These are phyloP conservation scores for Andrena bucephala DNA, from an alignment of 2,888 invertebrate species.

Conservation along the genomic window DNA sequence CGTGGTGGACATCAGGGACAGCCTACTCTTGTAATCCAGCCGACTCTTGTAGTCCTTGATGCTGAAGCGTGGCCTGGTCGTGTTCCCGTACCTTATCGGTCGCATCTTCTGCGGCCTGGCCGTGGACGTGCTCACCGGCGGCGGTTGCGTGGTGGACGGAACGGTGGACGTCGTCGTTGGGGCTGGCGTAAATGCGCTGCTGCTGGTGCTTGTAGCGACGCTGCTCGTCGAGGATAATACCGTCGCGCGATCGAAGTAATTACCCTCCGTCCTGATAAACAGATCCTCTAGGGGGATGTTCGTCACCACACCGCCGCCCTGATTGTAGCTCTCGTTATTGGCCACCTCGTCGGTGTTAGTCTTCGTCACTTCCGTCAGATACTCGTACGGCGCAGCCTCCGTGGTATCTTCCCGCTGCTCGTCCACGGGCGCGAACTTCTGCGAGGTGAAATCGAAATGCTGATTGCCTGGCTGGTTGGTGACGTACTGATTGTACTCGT, in stretches of 20 bases:
- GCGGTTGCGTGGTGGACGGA: slow-evolving; percentile 45
- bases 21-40: slow-evolving; percentile 85
- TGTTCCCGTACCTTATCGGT: slow-evolving; percentile 82
- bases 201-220: slow-evolving; percentile 22
- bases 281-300: slow-evolving; percentile 75
- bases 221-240: slow-evolving; percentile 56
- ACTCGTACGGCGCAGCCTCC: slow-evolving; percentile 48
- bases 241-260: slow-evolving; percentile 64
- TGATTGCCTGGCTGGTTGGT: slow-evolving; percentile 49
- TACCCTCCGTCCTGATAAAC: slow-evolving; percentile 77
- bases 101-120: slow-evolving; percentile 77
- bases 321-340: slow-evolving; percentile 45
- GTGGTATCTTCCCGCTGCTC: slow-evolving; percentile 42
- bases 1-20: slow-evolving; percentile 67
- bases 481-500: slow-evolving; percentile 56
- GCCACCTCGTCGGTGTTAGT: slow-evolving; percentile 27
- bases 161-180: slow-evolving; percentile 61
- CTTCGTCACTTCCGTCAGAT: slow-evolving; percentile 50
- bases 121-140: slow-evolving; percentile 56
- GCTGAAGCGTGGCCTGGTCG: slow-evolving; percentile 90
- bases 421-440: slow-evolving; percentile 6
- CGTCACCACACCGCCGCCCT: slow-evolving; percentile 55
- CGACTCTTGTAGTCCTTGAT: slow-evolving; percentile 91
- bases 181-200: slow-evolving; percentile 60
- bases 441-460: slow-evolving; percentile 59